Percentiles rank a stretch among this genome's conserved stretches.
phyloP scores from a whole-genome alignment of 2,113 vertebrate species.

The Telmatochromis bifrenatus region DNA sequence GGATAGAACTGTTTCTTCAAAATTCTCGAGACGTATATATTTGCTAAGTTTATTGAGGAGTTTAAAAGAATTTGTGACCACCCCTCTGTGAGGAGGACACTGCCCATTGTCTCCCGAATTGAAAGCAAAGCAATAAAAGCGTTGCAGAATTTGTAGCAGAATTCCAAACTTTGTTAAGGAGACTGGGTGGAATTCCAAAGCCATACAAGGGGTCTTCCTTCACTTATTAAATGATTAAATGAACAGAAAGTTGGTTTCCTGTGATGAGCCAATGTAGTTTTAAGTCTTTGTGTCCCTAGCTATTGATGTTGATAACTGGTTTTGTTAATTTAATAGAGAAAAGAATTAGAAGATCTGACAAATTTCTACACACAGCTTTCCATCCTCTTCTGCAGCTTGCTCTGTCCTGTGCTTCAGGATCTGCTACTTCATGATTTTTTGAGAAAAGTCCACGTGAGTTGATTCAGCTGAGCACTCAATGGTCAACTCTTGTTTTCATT shows the following conservation, averaged over 20 bases:
- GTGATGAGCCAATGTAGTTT: not conserved
- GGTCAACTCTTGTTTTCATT: not conserved
- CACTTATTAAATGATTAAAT: not conserved
- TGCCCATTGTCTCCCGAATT: not conserved
- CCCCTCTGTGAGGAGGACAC: not conserved
- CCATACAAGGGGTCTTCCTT: not conserved
- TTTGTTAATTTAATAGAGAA: not conserved
- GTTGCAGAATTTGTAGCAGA: not conserved
- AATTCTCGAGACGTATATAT: not conserved
- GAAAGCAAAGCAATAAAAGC: not conserved
- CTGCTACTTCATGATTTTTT: not conserved
- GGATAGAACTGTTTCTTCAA: not conserved
- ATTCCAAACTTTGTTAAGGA: not conserved
- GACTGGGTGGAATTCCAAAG: not conserved
- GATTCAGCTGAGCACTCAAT: not conserved
- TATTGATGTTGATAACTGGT: not conserved
- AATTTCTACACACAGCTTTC: not conserved
- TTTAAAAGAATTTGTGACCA: not conserved
- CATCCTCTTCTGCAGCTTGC: not conserved
- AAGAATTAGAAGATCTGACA: not conserved
- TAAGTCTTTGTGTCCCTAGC: not conserved
- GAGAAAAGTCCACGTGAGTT: not conserved
- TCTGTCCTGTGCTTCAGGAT: too few relatives aligned
- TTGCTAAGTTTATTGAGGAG: not conserved
- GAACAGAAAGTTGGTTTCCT: not conserved